A percentile compares a stretch with the other conserved stretches of the same genome.
Conservation (phyloP, 2,888 invertebrate genomes). For the Nomada hirtipes region DNA sequence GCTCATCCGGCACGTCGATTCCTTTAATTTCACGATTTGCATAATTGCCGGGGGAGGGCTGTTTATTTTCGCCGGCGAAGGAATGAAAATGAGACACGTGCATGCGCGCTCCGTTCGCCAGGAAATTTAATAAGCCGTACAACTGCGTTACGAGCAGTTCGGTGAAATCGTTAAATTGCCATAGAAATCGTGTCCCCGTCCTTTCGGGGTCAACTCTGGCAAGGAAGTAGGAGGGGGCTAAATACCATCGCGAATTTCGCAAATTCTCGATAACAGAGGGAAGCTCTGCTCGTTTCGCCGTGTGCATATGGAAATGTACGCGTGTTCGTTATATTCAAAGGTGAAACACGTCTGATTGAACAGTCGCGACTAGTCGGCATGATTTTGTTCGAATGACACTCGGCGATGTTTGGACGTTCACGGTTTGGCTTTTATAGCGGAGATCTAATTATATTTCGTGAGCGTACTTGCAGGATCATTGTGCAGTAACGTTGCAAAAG, state of each 20-base stretch:
- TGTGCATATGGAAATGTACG: no score
- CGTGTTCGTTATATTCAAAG: no score
- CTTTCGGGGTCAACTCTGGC: background rate
- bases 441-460: no score
- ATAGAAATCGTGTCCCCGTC: constrained; percentile 12
- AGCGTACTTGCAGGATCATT: no score
- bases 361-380: no score
- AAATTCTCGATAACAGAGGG: background rate
- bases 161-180: constrained; percentile 39
- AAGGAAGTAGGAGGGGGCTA: no score
- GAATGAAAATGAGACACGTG: constrained; percentile 46
- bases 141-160: constrained; percentile 28
- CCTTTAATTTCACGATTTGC: constrained; percentile 52
- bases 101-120: constrained; percentile 21
- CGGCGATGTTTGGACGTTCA: no score
- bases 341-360: no score
- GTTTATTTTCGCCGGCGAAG: constrained; percentile 20
- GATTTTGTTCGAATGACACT: background rate
- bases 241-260: background rate
- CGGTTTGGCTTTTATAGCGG: no score
- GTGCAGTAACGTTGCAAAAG: constrained; percentile 1
- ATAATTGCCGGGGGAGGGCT: constrained; percentile 42
- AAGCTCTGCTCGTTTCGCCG: no score
- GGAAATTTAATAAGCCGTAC: constrained; percentile 37
- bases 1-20: constrained; percentile 45